Conservation (phyloP, 2,113 vertebrate species). For the Gracilinanus agilis region DNA sequence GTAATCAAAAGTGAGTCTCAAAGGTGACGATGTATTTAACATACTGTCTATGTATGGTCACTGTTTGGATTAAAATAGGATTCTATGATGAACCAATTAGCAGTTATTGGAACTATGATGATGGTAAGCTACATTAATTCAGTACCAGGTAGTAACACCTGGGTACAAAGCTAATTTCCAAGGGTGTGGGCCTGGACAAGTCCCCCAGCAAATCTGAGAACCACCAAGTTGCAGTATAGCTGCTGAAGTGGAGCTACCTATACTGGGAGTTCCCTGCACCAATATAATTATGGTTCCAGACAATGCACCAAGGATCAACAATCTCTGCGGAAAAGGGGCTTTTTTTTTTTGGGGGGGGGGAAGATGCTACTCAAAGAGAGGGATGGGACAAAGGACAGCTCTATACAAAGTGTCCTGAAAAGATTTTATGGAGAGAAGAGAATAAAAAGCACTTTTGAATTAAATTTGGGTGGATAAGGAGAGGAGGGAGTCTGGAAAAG, state of each 20-base stretch:
- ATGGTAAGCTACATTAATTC: background rate
- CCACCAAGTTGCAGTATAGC: too few species aligned
- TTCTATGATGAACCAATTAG: background rate
- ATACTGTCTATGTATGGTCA: background rate
- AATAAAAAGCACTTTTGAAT: background rate
- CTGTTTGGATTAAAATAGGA: background rate
- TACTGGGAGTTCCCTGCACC: background rate
- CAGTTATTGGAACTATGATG: background rate
- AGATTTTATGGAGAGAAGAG: background rate
- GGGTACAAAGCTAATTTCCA: too few species aligned
- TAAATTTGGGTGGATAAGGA: background rate
- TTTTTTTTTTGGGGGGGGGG: background rate
- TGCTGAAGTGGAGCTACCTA: background rate
- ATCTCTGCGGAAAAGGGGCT: background rate
- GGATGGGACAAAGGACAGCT: background rate
- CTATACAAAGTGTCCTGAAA: background rate
- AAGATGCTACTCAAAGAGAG: background rate
- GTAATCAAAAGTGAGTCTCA: background rate
- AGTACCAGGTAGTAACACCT: background rate
- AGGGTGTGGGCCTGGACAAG: too few species aligned
- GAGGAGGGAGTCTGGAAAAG: background rate
- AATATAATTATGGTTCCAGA: background rate
- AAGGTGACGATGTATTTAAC: background rate
- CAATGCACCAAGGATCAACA: background rate
- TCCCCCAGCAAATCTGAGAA: too few species aligned